Evolutionary conservation across 2,797 vertebrate species (phyloP), one percentile per base, ranked within the genome.

Genomic region (Trachops cirrhosus): DNA sequence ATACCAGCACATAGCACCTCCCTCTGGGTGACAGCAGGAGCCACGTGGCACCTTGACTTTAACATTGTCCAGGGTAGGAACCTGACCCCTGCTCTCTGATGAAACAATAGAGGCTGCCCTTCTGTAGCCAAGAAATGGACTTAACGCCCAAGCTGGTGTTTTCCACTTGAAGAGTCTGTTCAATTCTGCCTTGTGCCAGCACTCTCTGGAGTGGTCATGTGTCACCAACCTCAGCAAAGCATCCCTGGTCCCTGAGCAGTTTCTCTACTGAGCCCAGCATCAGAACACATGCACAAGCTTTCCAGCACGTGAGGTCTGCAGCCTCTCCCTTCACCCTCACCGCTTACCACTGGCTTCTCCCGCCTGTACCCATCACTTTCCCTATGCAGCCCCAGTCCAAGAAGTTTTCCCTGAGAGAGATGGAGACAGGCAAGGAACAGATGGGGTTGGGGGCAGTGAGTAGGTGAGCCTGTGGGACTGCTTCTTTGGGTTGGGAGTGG

Each of bases 381-480:
- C 84, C 5, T 12, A 1, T 32, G 21, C 0, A 18, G 26, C 44
- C 67, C 16, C 29, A n/a, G 29, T n/a, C 32, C 32, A n/a, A 6
- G 78, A 44, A 39, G 9, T 9, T 21, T 32, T 46, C 19, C 70
- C 18, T 4, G 44, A 5, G 21, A 48, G n/a, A 92, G 8, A 9
- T 1, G 10, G 59, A n/a, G 26, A 48, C 3, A 2, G n/a, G 22
- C 26, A 41, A 18, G 37, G 9, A 21, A 16, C 32, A 0, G 8
- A 44, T 0, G 8, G 50, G 48, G 57, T 12, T 59, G 46, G 26
- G 50, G 10, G 24, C 7, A 7, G 15, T 10, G 44, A n/a, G 18
- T 1, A 24, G 24, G 21, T 0, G 4, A 64, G n/a, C 71, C 52
- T 26, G 2, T 0, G 0, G 5, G 1, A 19, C 52, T 6, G 54